A percentile compares a stretch with the other conserved stretches of the same genome.
phyloP scores from a whole-genome alignment of 2,113 vertebrate species.

The Coreoperca whiteheadi region DNA sequence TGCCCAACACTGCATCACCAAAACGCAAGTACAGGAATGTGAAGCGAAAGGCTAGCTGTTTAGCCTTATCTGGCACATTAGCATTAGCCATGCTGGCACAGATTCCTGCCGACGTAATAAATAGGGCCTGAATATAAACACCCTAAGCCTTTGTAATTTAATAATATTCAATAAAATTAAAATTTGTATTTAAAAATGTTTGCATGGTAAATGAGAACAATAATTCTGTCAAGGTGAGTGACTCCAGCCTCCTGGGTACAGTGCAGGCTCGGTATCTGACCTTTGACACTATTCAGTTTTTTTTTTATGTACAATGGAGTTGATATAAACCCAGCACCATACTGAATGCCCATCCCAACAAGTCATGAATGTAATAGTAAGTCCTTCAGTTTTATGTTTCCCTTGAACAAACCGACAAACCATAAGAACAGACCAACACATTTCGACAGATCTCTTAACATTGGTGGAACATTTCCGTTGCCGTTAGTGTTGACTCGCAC shows the following conservation, averaged over 20 bases:
- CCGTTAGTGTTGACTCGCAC: background rate
- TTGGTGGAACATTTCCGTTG: background rate
- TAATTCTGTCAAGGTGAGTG: background rate
- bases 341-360: background rate
- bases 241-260: background rate
- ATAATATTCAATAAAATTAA: background rate
- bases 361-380: background rate
- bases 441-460: background rate
- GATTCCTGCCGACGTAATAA: conserved; percentile 28
- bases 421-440: background rate
- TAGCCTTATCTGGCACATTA: conserved; percentile 41
- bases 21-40: conserved; percentile 33
- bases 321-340: conserved; percentile 38
- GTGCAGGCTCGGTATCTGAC: background rate
- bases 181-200: background rate
- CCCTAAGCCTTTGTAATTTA: background rate
- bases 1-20: conserved; percentile 40
- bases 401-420: background rate
- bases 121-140: conserved; percentile 15
- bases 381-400: background rate
- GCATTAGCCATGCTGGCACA: conserved; percentile 52
- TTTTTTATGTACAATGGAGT: conserved; percentile 26
- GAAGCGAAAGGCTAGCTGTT: conserved; percentile 36
- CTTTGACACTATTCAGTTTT: too few species aligned
- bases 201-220: background rate